These are phyloP conservation scores for Malurus cyaneus DNA, from an alignment of 2,113 vertebrate species.

Conservation along the genomic window DNA sequence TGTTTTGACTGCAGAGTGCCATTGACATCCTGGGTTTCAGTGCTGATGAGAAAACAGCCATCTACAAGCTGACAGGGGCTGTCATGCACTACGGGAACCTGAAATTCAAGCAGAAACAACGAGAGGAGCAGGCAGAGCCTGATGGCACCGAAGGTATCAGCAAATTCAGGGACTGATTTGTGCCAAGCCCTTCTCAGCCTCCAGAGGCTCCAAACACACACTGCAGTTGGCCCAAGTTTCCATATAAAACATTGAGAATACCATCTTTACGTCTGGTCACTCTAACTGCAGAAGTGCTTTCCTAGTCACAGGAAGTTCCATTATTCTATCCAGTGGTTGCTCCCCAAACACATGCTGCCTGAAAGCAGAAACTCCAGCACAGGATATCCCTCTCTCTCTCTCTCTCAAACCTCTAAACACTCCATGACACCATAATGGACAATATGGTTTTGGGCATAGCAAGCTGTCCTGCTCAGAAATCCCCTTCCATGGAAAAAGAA, in stretches of 20 bases:
- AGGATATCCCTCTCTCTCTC: too few relatives aligned
- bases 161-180: background rate
- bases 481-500: background rate
- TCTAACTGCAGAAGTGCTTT: background rate
- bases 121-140: conserved; percentile 52
- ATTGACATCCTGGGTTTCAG: conserved; percentile 73
- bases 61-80: too few relatives aligned
- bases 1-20: conserved; percentile 61
- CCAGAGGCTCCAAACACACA: background rate
- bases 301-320: background rate
- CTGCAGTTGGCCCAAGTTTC: background rate
- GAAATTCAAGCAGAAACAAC: too few relatives aligned
- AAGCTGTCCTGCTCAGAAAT: background rate
- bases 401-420: background rate
- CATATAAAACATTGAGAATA: background rate
- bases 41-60: too few relatives aligned
- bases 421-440: background rate
- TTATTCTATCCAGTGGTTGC: background rate
- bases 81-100: too few relatives aligned
- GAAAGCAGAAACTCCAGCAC: background rate
- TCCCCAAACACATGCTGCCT: background rate
- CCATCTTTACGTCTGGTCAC: background rate
- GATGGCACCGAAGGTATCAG: conserved; percentile 74
- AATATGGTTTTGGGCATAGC: background rate
- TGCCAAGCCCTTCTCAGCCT: background rate